Evolutionary conservation across 1,140 invertebrate species (phyloP).

Genomic region (Dreissena rostriformis): DNA sequence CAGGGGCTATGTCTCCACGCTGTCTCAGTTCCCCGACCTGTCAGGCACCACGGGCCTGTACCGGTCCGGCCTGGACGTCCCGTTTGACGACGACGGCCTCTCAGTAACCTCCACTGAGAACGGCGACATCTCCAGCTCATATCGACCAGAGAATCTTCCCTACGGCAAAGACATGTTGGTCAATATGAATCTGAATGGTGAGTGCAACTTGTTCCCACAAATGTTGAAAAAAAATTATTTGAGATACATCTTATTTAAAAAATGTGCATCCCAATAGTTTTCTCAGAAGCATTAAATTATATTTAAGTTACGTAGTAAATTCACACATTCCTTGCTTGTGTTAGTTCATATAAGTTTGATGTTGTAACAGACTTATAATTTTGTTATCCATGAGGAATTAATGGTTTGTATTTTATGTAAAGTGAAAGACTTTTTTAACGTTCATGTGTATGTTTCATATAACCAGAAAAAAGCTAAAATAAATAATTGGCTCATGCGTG

Average conservation of each 20-base stretch:
- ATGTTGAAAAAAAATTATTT: background rate
- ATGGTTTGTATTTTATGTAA: no score
- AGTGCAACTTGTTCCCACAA: background rate
- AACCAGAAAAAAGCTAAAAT: no score
- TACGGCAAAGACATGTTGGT: slow-evolving; percentile 71
- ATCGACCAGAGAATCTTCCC: slow-evolving; percentile 55
- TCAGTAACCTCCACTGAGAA: slow-evolving; percentile 77
- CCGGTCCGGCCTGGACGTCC: slow-evolving; percentile 54
- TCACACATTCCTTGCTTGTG: no score
- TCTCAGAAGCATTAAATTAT: no score
- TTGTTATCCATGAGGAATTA: no score
- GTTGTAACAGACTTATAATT: no score
- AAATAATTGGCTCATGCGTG: no score
- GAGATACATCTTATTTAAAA: background rate
- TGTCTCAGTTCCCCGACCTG: slow-evolving; percentile 27
- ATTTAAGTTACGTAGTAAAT: no score
- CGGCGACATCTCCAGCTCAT: slow-evolving; percentile 60
- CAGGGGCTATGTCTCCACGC: background rate
- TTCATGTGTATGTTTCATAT: no score
- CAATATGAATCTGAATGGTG: slow-evolving; percentile 73
- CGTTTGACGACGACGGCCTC: slow-evolving; percentile 75
- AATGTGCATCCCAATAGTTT: background rate
- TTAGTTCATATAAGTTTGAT: no score
- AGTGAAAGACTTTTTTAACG: no score
- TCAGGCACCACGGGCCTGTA: slow-evolving; percentile 46